Evolutionary conservation across 2,113 vertebrate genomes (phyloP), one percentile per base, ranked within the genome.

Genomic region (Anguilla japonica): DNA sequence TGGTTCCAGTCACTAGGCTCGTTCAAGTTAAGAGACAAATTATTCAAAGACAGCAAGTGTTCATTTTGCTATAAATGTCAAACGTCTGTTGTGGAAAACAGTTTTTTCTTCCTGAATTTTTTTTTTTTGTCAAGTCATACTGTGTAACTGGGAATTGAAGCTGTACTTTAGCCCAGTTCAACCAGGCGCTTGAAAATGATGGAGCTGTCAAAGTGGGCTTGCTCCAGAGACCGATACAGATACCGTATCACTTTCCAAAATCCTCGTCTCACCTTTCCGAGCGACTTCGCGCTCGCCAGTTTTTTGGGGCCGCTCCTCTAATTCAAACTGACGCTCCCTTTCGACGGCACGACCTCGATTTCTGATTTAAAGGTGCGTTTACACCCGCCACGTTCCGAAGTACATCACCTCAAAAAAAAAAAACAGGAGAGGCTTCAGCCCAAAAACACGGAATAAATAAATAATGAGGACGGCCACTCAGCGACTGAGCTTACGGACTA

Each of bases 381-480:
- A 97, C 96, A 93, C 94, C 96, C 92, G 87, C 95, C 93, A 1
- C 94, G 95, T 96, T 96, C 95, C 96, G 96, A 96, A 96, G 96
- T 96, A 95, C 95, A 96, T 96, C 96, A 96, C 96, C 96, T 78
- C 96, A 96, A n/a, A 71, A 71, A 26, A 96, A 71, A 71, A 34
- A 34, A 75, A 34, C 34, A 34, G 26, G 9, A 34, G 96, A 96
- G 95, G 96, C 95, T 96, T 96, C 96, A 95, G 96, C 95, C 96
- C 94, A 96, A 97, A 34, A 97, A 97, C 96, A 96, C 96, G 95
- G 94, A 96, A 97, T 98, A 97, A 97, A 98, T 98, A 98, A 98
- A 96, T 97, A 96, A 97, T 97, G 95, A 95, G 92, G 90, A 93
- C 93, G 91, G 94, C 96, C 96, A 96, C 95, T 95, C 95, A 95